A percentile compares a stretch with the other conserved stretches of the same genome.
phyloP scores from a whole-genome alignment of 2,113 vertebrate genomes.

The Physeter macrocephalus region DNA sequence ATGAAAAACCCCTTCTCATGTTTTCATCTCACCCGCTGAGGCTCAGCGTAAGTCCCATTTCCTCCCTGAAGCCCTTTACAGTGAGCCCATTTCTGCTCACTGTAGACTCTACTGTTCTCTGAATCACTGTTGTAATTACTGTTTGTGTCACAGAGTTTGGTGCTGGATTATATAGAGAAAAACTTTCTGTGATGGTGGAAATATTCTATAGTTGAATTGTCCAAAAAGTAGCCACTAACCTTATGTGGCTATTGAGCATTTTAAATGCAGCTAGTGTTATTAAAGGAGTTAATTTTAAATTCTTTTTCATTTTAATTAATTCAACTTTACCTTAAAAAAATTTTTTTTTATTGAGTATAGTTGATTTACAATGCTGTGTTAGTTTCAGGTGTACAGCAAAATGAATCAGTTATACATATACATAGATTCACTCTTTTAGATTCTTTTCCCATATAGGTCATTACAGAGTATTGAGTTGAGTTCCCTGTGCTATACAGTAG shows the following conservation, averaged over 20 bases:
- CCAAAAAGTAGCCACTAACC: not conserved
- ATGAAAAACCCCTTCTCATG: not conserved
- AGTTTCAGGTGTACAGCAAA: not conserved
- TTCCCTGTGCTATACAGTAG: not conserved
- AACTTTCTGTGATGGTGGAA: not conserved
- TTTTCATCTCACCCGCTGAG: not conserved
- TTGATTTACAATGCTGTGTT: not conserved
- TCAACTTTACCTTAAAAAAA: not conserved
- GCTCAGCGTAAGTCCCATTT: not conserved
- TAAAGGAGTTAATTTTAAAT: constrained; percentile 26
- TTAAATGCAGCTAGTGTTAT: not conserved
- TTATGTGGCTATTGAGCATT: not conserved
- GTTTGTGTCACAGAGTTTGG: not conserved
- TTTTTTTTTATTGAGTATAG: not conserved
- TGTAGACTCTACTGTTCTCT: not conserved
- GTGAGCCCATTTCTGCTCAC: not conserved
- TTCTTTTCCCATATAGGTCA: not conserved
- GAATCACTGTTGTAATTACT: not conserved
- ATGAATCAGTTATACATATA: not conserved
- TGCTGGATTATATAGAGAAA: not conserved
- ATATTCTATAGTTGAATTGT: not conserved
- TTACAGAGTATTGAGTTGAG: not conserved
- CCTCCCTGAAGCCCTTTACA: not conserved
- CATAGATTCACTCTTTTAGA: not conserved
- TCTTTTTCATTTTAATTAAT: constrained; percentile 33